Evolutionary conservation across 2,113 vertebrate genomes (phyloP).

Genomic region (Lophura nycthemera): DNA sequence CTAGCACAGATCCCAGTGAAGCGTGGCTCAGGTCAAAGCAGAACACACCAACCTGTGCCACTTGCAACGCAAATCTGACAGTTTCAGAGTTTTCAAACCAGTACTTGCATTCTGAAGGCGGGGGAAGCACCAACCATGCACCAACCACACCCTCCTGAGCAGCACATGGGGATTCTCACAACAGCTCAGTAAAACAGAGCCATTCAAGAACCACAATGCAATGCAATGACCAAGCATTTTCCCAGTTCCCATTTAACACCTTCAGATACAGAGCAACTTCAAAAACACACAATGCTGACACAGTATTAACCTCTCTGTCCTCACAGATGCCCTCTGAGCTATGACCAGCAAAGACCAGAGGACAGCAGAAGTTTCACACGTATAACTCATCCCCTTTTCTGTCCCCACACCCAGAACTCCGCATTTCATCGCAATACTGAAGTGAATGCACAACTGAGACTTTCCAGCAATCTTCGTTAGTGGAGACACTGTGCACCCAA

Average conservation of each 20-base stretch:
- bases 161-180: not conserved
- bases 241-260: not conserved
- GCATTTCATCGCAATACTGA: not conserved
- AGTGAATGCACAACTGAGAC: fast-evolving
- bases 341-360: not conserved
- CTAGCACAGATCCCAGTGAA: not conserved
- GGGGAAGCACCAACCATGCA: not conserved
- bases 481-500: not conserved
- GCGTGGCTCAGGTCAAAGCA: not conserved
- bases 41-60: not conserved
- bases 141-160: not conserved
- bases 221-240: not conserved
- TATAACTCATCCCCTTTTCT: not conserved
- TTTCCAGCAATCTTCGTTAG: not conserved
- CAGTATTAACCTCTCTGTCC: not conserved
- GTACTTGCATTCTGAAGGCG: not conserved
- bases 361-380: not conserved
- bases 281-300: not conserved
- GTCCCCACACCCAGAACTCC: not conserved
- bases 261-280: not conserved
- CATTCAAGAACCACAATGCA: not conserved
- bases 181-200: not conserved
- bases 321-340: not conserved
- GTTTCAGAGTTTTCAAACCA: not conserved
- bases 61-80: not conserved